phyloP scores from a whole-genome alignment of 2,113 vertebrate species.

The Ammodytes dubius region DNA sequence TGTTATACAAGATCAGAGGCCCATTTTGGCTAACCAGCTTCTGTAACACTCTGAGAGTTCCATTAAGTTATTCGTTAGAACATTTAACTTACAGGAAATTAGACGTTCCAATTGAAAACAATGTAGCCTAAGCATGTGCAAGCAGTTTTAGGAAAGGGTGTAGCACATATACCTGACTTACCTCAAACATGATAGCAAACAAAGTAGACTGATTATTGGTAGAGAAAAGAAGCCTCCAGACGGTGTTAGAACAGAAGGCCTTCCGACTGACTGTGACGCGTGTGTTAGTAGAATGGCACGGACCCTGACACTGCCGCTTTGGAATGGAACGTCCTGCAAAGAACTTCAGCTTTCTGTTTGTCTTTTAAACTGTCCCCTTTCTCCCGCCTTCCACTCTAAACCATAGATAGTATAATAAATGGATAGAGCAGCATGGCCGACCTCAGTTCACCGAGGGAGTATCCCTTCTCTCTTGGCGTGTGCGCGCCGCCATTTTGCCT shows the following conservation, averaged over 20 bases:
- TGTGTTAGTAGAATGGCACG: neutral
- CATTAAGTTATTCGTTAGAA: no score
- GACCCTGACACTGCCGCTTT: neutral
- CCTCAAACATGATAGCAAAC: conserved; percentile 70
- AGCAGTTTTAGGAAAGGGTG: neutral
- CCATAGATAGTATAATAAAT: no score
- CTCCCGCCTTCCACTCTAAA: conserved; percentile 60
- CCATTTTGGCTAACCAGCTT: no score
- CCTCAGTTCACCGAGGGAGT: no score
- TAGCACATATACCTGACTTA: conserved; percentile 8
- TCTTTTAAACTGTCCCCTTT: conserved; percentile 57
- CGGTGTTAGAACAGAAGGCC: neutral
- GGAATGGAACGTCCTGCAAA: neutral
- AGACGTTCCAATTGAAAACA: neutral
- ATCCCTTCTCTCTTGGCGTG: no score
- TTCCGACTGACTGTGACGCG: no score
- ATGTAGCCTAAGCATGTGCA: neutral
- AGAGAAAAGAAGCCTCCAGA: neutral
- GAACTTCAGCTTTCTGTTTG: fast-evolving
- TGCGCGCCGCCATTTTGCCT: no score
- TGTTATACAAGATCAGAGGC: no score
- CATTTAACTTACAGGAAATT: no score
- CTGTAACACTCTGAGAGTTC: no score
- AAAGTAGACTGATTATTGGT: no score
- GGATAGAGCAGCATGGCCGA: no score